Base-by-base conservation (phyloP, 2,113 vertebrate genomes). In the Etheostoma cragini region DNA sequence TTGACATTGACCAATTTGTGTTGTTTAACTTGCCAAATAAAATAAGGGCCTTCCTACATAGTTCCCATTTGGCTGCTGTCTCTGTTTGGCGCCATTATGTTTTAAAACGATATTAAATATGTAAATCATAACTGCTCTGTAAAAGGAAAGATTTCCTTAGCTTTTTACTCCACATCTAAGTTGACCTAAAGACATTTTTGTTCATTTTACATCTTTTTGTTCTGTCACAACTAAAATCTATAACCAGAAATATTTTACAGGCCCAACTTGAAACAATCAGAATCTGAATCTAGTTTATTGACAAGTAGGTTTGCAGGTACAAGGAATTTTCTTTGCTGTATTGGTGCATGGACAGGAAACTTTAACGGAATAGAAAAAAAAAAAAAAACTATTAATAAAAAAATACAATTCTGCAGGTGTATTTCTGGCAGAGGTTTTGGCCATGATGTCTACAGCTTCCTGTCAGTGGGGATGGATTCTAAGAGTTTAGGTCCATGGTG, bases 21-120 rank as follows among this genome's bases (percentile, higher is more conserved):
- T 46, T 69, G 47, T 33, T 8, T 65, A 6, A 72, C 22, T n/a
- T 50, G 14, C 26, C 24, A 63, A 66, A 66, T 33, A 17, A 61
- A 65, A 26, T 0, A 54, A 49, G 12, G 17, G 26, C 30, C 57
- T 58, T 80, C 33, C 49, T 64, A 33, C 33, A 54, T 21, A 21
- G 24, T 58, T 82, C 76, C 47, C 16, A 6, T 30, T 42, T 42
- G 58, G 52, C 56, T 52, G 26, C 76, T 49, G 38, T 19, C 61
- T 22, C 54, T 60, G 73, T 68, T 49, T 19, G 24, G 19, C 74
- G 17, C 38, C 70, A 35, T 46, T 50, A 16, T 50, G 33, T 65
- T 22, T 35, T 21, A 80, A 26, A 57, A 5, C 7, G 8, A 26
- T 26, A n/a, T 56, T 19, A 49, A 56, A 56, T 30, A n/a, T 45